phyloP scores from a whole-genome alignment of 2,113 vertebrate species.

The Columba livia region DNA sequence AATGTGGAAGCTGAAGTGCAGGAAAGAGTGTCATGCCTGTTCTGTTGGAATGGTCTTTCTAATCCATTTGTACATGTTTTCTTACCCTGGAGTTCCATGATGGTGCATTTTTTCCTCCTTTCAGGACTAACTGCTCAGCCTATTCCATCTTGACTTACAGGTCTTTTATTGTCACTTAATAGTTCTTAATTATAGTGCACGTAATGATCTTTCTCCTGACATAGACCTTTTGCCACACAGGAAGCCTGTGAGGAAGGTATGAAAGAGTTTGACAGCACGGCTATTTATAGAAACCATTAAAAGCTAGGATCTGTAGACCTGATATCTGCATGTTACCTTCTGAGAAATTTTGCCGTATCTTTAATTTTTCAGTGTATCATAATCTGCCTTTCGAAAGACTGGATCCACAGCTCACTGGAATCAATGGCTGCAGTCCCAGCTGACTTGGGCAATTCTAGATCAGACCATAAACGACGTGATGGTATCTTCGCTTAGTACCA shows the following conservation, averaged over 20 bases:
- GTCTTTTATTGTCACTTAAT: constrained; percentile 77
- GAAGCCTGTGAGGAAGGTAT: constrained; percentile 62
- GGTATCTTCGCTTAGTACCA: not conserved
- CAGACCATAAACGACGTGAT: not conserved
- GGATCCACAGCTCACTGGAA: not conserved
- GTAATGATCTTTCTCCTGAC: constrained; percentile 76
- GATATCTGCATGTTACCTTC: not conserved
- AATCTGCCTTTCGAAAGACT: not conserved
- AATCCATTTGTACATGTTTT: not conserved
- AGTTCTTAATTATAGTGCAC: constrained; percentile 80
- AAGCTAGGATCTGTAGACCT: not conserved
- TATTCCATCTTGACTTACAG: constrained; percentile 75
- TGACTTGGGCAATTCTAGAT: not conserved
- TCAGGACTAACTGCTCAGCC: constrained; percentile 73
- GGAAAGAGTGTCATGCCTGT: not conserved
- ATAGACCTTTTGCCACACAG: constrained; percentile 76
- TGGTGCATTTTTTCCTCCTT: constrained; percentile 47
- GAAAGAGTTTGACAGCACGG: not conserved
- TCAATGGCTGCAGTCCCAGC: not conserved
- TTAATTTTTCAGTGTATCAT: not conserved
- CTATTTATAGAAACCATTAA: not conserved
- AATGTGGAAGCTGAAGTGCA: not conserved
- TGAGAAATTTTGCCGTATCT: not conserved
- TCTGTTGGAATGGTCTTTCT: not conserved
- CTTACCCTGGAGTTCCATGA: constrained; percentile 77